These are phyloP conservation scores for Acipenser transmontanus DNA, from an alignment of 2,797 vertebrate species.

Conservation along the genomic window DNA sequence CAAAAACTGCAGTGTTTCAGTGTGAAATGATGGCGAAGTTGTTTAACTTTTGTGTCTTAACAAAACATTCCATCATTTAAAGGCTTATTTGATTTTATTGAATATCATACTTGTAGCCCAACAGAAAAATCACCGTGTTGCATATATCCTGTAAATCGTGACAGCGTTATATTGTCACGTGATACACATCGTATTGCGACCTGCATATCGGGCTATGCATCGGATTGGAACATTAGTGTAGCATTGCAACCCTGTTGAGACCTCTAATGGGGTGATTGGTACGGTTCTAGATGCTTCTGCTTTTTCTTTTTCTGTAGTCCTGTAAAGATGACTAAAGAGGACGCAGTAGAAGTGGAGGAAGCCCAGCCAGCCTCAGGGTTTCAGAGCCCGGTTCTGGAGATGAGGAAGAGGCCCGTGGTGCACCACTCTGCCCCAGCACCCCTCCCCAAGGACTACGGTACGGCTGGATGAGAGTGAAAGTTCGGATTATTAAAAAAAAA, in stretches of 20 bases:
- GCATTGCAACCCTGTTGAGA: background rate
- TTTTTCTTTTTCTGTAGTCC: conserved; percentile 14
- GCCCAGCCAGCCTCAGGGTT: conserved; percentile 52
- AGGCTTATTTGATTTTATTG: too few relatives aligned
- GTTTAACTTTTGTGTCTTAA: too few relatives aligned
- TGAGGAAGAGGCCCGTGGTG: conserved; percentile 70
- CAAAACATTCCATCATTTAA: too few relatives aligned
- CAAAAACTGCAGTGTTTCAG: too few relatives aligned
- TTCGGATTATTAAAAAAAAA: too few relatives aligned
- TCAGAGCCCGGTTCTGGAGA: conserved; percentile 71
- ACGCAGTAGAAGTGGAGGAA: conserved; percentile 46
- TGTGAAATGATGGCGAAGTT: too few relatives aligned
- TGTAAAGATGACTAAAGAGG: conserved; percentile 78
- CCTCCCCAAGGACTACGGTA: conserved; percentile 83
- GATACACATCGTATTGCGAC: background rate
- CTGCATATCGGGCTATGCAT: too few relatives aligned
- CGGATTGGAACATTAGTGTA: too few relatives aligned
- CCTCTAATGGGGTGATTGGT: background rate
- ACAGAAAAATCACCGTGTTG: too few relatives aligned
- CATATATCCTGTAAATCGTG: too few relatives aligned
- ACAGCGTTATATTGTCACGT: background rate
- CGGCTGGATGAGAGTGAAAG: background rate
- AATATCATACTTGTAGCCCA: too few relatives aligned
- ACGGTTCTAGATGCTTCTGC: conserved; percentile 9
- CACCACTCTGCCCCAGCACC: conserved; percentile 81